Evolutionary conservation across 2,113 vertebrate genomes (phyloP), one percentile per base, ranked within the genome.

Genomic region (Eolophus roseicapilla): DNA sequence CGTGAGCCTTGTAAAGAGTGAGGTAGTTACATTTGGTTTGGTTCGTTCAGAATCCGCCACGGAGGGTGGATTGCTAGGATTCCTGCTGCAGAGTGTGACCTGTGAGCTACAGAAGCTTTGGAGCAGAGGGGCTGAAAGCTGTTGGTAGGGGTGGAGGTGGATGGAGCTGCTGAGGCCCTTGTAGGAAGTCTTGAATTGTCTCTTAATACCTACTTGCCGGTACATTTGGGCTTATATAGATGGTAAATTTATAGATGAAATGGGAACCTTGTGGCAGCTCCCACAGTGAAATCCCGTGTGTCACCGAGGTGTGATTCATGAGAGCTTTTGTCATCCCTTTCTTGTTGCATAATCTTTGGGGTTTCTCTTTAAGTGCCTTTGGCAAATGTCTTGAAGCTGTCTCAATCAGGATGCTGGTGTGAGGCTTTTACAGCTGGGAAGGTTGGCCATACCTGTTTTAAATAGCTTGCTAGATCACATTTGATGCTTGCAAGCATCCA

Each of bases 31-130:
- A 8, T 31, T 59, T 5, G 11, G 10, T 47, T 85, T 67, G 47
- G 41, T 90, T 50, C 8, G 4, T 67, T 70, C 4, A 2, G 25
- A 52, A 19, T 62, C 50, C 0, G 3, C 24, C 7, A 2, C 0
- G 1, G 62, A 52, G 33, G 12, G 31, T 25, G 20, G 6, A 11
- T 47, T 52, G 15, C 17, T 50, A 59, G 35, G 70, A 37, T 82
- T 43, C 24, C 50, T 39, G 41, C 29, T 62, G 75, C n/a, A 28
- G 71, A 64, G 14, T 1, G 3, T 1, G 3, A 69, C 35, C 41
- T 0, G 0, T 27, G 37, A 70, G 46, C 46, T 57, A 7, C 59
- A 53, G 74, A 17, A 53, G 4, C 47, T 64, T 63, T 41, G 52
- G 31, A 81, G 49, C 64, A 87, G 73, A 87, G 14, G 24, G 35